Base-by-base conservation (phyloP, 2,888 invertebrate species). In the Nematopogon swammerdamellus region DNA sequence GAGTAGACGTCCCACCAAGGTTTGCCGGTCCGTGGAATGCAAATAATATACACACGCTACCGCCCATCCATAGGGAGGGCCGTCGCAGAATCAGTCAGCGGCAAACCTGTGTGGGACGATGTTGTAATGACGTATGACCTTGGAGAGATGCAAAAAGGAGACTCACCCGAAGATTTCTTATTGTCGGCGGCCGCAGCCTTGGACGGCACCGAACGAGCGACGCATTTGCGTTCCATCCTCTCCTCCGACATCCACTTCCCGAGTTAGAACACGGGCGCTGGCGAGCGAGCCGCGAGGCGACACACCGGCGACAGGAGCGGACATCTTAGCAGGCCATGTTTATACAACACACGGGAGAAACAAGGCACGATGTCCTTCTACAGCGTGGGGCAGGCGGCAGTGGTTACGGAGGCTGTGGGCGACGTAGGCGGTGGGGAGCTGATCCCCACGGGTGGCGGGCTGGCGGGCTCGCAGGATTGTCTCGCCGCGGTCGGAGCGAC, bases 301-400 rank as follows among this genome's bases (percentile, higher is more conserved):
- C 81, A 82, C 82, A 73, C 73, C 71, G 81, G 81, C 77, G 77
- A 84, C 84, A 83, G 84, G 75, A 75, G 81, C 80, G 85, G 85
- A 87, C 89, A 89, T 89, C 83, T 87, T 87, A 89, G 83, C 84
- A 87, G 85, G 87, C 88, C 88, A 88, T 89, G 86, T 86, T 87
- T 84, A 77, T 82, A 70, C 70, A 71, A 73, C 70, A 77, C 72
- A 81, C 80, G 72, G 75, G 81, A 75, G 82, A 81, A 80, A 68
- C n/a, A 36, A 14, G n/a, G 5, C n/a, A 36, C 36, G 14, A 36
- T 3, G 25, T 36, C n/a, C 36, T 36, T 36, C 36, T 36, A 14
- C 8, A 14, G 36, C 36, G 36, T 14, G 36, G 4, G n/a, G 4
- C 36, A 14, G n/a, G 36, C 36, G 8, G 36, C 36, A 36, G 36